Percentiles rank a stretch among this genome's conserved stretches.
phyloP scores from a whole-genome alignment of 2,888 invertebrate genomes.

The Cantharis flavilabris region DNA sequence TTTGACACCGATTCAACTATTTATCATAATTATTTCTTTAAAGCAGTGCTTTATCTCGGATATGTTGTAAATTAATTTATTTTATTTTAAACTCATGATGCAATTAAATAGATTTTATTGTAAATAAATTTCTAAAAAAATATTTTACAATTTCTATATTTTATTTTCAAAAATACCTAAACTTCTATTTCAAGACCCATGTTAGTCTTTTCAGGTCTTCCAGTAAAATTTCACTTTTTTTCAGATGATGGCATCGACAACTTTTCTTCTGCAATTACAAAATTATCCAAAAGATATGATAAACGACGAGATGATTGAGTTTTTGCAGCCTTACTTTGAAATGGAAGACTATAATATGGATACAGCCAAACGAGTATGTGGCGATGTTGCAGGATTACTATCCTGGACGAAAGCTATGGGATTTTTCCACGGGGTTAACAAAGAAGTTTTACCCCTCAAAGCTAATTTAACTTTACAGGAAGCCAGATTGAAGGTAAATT shows the following conservation, averaged over 20 bases:
- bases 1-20: not conserved
- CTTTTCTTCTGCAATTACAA: slow-evolving; percentile 87
- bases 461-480: slow-evolving; percentile 91
- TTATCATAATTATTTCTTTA: not conserved
- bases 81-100: not conserved
- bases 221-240: not conserved
- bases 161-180: no score
- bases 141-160: no score
- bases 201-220: not conserved
- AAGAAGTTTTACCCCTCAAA: slow-evolving; percentile 93
- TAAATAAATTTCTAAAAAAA: not conserved
- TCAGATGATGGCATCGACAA: slow-evolving; percentile 94
- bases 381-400: slow-evolving; percentile 92
- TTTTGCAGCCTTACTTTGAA: slow-evolving; percentile 87
- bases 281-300: slow-evolving; percentile 96
- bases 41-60: not conserved
- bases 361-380: slow-evolving; percentile 92
- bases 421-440: slow-evolving; percentile 94
- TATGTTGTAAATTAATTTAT: not conserved
- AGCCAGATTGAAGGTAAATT: slow-evolving; percentile 73
- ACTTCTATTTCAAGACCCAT: no score
- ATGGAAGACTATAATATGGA: slow-evolving; percentile 99
- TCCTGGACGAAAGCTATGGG: slow-evolving; percentile 98
- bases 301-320: slow-evolving; percentile 95
- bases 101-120: not conserved